Percentiles rank a stretch among this genome's conserved stretches.
Conservation (phyloP, 2,113 vertebrate genomes). For the Urocolius indicus region DNA sequence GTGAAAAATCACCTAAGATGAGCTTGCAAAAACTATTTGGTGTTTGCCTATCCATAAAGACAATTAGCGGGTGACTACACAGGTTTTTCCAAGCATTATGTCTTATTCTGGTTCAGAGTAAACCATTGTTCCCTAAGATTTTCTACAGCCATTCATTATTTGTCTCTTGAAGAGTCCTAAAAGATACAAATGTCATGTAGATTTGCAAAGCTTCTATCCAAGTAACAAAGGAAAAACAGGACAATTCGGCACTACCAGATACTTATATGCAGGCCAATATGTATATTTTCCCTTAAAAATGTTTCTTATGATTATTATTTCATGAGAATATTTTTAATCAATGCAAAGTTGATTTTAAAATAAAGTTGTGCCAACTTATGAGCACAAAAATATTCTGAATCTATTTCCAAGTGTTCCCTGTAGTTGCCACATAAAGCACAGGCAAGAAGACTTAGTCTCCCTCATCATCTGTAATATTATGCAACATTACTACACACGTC, state of each 20-base stretch:
- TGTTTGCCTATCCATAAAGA: not conserved
- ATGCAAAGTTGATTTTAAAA: not conserved
- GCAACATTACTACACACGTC: not conserved
- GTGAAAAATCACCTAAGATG: not conserved
- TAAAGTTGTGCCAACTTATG: not conserved
- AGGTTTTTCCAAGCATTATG: not conserved
- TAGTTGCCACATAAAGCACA: not conserved
- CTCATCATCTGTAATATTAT: not conserved
- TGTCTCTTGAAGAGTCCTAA: not conserved
- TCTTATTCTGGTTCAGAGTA: not conserved
- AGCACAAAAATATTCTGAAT: not conserved
- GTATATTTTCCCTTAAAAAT: not conserved
- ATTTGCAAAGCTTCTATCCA: not conserved
- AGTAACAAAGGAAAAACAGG: not conserved
- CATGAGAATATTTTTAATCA: not conserved
- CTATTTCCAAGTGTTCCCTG: rapidly evolving
- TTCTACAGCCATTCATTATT: not conserved
- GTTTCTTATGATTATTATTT: not conserved
- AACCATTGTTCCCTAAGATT: not conserved
- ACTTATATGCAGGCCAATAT: not conserved
- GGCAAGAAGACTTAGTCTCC: not conserved
- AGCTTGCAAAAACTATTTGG: not conserved
- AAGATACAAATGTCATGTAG: not conserved
- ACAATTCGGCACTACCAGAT: not conserved
- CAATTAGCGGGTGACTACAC: not conserved